Evolutionary conservation across 2,888 invertebrate species (phyloP), one percentile per base, ranked within the genome.

Genomic region (Danaus chrysippus): DNA sequence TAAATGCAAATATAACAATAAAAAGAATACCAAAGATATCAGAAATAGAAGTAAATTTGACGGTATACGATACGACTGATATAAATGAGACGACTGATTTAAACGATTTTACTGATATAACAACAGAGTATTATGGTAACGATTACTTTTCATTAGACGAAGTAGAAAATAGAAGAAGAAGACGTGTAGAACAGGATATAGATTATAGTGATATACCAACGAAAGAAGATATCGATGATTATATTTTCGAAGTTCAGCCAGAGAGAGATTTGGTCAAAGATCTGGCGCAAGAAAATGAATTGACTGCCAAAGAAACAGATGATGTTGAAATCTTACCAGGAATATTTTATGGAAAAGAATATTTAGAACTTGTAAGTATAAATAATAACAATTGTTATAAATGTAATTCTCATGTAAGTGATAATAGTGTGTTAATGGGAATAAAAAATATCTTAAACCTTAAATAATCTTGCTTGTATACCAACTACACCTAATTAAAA

Each of bases 1-100:
- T 87, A 10, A 83, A 85, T 49, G 82, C 85, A 0, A 88, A 91
- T 67, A 84, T 91, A 41, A 90, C 89, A 0, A 88, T 91, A 44
- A 86, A 81, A 70, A 74, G 82, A 42, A 88, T 90, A 67, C 84
- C 86, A 0, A 87, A 83, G 1, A 68, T 89, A 67, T 83, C 84
- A 0, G 89, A 91, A 73, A 64, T 90, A 1, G 78, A 85, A 12
- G 82, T 17, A 15, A 10, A 80, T 0, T 60, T 79, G 0, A 61
- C 79, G 1, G 76, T 81, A 68, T 71, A 77, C 1, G 79, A 77
- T 43, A 77, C 76, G 0, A 84, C 83, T 3, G 86, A 84, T 66
- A 42, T 49, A 53, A 61, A 57, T 17, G 42, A 12, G 12, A 67
- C 62, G 10, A 65, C 65, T 10, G 61, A 66, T 55, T 12, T 62